A percentile compares a stretch with the other conserved stretches of the same genome.
phyloP scores from a whole-genome alignment of 2,797 vertebrate species.

The Lerista edwardsae region DNA sequence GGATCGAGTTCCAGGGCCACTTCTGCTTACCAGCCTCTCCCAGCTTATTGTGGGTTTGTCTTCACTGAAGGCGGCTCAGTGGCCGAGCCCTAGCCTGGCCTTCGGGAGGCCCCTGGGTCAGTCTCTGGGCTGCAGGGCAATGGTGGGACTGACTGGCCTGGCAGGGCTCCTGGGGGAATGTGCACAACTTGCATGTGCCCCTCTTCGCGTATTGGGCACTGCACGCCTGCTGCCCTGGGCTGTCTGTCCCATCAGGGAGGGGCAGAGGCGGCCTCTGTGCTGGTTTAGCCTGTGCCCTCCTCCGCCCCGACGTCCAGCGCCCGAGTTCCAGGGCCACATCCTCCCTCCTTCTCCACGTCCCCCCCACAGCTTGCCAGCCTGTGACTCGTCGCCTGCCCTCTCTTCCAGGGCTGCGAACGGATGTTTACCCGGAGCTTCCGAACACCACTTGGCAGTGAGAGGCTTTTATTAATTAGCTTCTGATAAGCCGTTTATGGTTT shows the following conservation, averaged over 20 bases:
- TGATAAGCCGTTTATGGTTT: conserved; percentile 72
- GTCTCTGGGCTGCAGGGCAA: too few relatives aligned
- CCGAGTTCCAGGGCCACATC: neutral
- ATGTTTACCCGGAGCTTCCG: conserved; percentile 47
- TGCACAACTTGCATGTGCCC: too few relatives aligned
- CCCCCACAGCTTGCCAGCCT: neutral
- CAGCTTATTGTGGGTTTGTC: too few relatives aligned
- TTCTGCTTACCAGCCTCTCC: too few relatives aligned
- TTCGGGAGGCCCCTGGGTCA: neutral
- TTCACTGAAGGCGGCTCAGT: neutral
- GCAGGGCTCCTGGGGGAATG: too few relatives aligned
- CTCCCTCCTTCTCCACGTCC: too few relatives aligned
- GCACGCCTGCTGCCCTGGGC: too few relatives aligned
- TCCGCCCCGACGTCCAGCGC: too few relatives aligned
- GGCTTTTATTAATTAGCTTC: conserved; percentile 72
- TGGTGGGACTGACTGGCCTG: too few relatives aligned
- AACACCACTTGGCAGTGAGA: conserved; percentile 55
- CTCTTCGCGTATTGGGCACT: too few relatives aligned
- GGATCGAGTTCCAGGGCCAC: fast-evolving
- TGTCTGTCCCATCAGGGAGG: too few relatives aligned
- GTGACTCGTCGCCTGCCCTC: conserved; percentile 23
- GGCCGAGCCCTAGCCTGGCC: too few relatives aligned
- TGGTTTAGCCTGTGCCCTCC: neutral
- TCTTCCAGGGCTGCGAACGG: conserved; percentile 45
- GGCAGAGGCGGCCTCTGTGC: neutral